Base-by-base conservation (phyloP, 2,888 invertebrate genomes). In the Arrhopalites spinosus region DNA sequence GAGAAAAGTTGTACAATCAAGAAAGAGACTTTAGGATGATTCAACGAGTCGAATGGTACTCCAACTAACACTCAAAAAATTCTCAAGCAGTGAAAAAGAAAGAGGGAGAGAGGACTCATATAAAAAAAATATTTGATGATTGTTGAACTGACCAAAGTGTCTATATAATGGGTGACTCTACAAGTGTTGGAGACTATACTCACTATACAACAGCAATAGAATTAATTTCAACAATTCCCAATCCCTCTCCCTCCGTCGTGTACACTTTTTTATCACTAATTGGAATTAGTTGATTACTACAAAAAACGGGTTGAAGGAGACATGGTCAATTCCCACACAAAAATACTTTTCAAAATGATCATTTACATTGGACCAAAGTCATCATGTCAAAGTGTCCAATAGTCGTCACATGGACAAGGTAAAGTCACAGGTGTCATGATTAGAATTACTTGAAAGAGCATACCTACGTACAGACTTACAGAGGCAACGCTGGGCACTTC, bases 331-430 rank as follows among this genome's bases (percentile, higher is more conserved):
- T 74, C 74, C 74, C 78, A 56, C 74, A 74, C 29, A 73, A n/a
- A n/a, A n/a, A n/a, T 73, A 71, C 17, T 73, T 77, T 77, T 75
- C 77, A 77, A 75, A 68, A 63, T 75, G 73, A 72, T 75, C 76
- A 70, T 74, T 74, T 61, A 76, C 78, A 56, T 64, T 61, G n/a
- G 36, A 17, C 17, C 30, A 8, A 53, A 56, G 56, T 56, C 56
- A 56, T 27, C 25, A 71, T 75, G 75, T 75, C 71, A 70, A 75
- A 67, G 59, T 75, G 59, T 71, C 67, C 72, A 43, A 30, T 13
- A 47, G n/a, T 36, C 25, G 56, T 63, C 75, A 30, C 43, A 59
- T 64, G 47, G 30, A 45, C 30, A 56, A 70, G 64, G 70, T 64
- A 23, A 70, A 68, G 47, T 75, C 75, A 70, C 74, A 74, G 67